phyloP scores from a whole-genome alignment of 2,113 vertebrate species.

The Eolophus roseicapilla region DNA sequence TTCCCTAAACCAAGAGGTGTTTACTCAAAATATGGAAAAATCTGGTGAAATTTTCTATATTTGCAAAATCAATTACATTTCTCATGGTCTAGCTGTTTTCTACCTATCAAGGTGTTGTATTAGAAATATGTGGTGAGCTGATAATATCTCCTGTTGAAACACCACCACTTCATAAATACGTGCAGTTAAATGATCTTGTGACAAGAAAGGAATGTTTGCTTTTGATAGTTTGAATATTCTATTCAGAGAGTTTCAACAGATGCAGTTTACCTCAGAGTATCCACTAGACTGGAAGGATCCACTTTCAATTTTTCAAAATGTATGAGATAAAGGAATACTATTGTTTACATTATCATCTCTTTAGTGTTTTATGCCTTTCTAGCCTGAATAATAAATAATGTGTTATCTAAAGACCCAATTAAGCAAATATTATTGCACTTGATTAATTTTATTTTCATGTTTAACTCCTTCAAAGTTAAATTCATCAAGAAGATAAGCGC shows the following conservation, averaged over 20 bases:
- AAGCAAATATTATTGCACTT: background rate
- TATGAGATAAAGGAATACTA: background rate
- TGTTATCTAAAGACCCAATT: background rate
- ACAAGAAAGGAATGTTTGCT: background rate
- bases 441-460: slow-evolving; percentile 25
- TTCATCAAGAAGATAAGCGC: background rate
- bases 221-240: background rate
- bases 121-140: background rate
- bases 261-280: background rate
- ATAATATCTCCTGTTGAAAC: background rate
- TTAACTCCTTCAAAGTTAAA: slow-evolving; percentile 6
- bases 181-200: background rate
- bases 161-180: fast-evolving
- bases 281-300: background rate
- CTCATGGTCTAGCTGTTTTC: background rate
- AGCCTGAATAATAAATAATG: background rate
- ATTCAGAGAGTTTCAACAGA: background rate
- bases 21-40: background rate
- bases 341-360: background rate
- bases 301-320: background rate
- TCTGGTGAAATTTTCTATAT: background rate
- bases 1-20: background rate
- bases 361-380: background rate
- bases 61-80: background rate
- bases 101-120: background rate